A percentile compares a stretch with the other conserved stretches of the same genome.
phyloP scores from a whole-genome alignment of 2,113 vertebrate genomes.

The Cottus gobio region DNA sequence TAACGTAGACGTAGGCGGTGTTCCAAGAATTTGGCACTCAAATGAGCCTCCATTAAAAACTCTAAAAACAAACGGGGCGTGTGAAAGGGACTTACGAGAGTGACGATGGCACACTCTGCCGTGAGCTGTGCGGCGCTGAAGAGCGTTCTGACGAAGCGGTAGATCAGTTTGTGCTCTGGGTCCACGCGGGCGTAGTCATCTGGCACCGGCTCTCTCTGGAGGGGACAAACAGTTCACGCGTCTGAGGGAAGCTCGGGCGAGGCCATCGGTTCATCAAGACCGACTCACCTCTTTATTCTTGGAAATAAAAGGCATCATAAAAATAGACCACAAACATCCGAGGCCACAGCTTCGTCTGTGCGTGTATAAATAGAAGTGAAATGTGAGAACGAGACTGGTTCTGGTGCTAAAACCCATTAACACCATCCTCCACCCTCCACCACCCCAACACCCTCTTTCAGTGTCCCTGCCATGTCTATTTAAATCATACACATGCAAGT shows the following conservation, averaged over 20 bases:
- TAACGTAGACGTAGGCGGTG: not conserved
- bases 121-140: constrained; percentile 99
- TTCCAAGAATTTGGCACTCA: not conserved
- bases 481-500: not conserved
- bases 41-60: not conserved
- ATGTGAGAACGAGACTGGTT: not conserved
- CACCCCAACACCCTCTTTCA: too few species aligned
- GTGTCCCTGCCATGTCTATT: not conserved
- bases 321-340: not conserved
- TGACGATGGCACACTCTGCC: constrained; percentile 99
- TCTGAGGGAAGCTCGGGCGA: not conserved
- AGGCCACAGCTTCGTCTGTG: not conserved
- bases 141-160: constrained; percentile 96
- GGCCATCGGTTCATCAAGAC: not conserved
- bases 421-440: too few species aligned
- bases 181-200: constrained; percentile 92
- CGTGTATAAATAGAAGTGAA: not conserved
- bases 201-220: constrained; percentile 94
- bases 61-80: not conserved
- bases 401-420: not conserved
- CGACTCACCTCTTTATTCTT: not conserved
- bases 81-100: constrained; percentile 87
- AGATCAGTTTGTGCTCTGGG: constrained; percentile 99
- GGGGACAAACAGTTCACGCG: constrained; percentile 18
- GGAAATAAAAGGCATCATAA: not conserved